Evolutionary conservation across 2,797 vertebrate genomes (phyloP).

Genomic region (Rhinogobio ventralis): DNA sequence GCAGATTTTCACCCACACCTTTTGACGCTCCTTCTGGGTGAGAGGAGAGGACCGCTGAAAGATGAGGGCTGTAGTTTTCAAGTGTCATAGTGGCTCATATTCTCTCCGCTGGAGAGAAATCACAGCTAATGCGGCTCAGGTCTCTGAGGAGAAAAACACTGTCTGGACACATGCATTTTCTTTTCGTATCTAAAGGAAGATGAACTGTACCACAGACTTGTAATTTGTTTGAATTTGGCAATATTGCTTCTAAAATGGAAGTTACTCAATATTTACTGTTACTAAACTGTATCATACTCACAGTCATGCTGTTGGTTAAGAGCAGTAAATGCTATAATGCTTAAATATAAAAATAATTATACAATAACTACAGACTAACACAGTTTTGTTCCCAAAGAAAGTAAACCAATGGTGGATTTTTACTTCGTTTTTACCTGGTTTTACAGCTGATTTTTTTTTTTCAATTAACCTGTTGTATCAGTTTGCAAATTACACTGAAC

Average conservation of each 20-base stretch:
- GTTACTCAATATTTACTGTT: background rate
- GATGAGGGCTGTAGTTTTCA: slow-evolving; percentile 40
- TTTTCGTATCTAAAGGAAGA: slow-evolving; percentile 20
- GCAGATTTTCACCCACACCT: slow-evolving; percentile 33
- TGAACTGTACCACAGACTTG: background rate
- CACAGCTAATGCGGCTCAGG: slow-evolving; percentile 19
- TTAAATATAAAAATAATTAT: too few species aligned
- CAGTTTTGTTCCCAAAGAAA: too few species aligned
- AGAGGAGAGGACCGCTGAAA: slow-evolving; percentile 30
- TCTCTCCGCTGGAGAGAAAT: slow-evolving; percentile 9
- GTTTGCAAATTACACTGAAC: too few species aligned
- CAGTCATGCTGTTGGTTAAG: background rate
- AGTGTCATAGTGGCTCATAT: slow-evolving; percentile 45
- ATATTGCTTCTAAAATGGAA: background rate
- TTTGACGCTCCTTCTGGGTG: slow-evolving; percentile 39
- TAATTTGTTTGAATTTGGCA: background rate
- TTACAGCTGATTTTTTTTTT: background rate
- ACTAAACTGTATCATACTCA: background rate
- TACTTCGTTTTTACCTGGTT: too few species aligned
- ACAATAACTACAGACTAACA: too few species aligned
- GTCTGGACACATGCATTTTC: slow-evolving; percentile 14
- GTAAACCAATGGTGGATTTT: background rate
- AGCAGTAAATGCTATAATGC: too few species aligned
- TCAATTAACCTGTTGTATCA: background rate
- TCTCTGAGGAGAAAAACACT: slow-evolving; percentile 3